Conservation (phyloP, 2,888 invertebrate species). For the Myathropa florea region DNA sequence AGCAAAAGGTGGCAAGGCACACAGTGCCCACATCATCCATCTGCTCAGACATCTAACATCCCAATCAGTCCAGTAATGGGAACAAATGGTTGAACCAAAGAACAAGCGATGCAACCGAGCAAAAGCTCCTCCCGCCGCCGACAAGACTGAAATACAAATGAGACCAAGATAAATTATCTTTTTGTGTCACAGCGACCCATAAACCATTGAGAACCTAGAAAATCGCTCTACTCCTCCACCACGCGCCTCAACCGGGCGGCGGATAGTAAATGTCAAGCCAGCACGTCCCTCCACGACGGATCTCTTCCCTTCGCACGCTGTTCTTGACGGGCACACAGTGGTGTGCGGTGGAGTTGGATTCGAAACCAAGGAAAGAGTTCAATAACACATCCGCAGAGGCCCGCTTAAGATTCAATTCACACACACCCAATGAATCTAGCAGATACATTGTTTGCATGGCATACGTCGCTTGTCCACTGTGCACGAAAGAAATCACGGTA, state of each 20-base stretch:
- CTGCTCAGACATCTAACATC: not conserved
- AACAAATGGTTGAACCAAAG: not conserved
- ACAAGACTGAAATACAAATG: slow-evolving; percentile 58
- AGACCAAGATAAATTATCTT: slow-evolving; percentile 56
- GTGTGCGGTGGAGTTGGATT: not conserved
- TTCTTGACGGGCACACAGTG: too few species aligned
- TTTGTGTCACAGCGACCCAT: slow-evolving; percentile 61
- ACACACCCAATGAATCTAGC: not conserved
- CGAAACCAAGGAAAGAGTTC: slow-evolving; percentile 9
- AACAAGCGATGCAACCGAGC: not conserved
- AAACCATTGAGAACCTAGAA: slow-evolving; percentile 47
- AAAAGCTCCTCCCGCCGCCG: not conserved
- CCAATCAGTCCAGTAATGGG: not conserved
- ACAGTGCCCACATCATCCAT: not conserved
- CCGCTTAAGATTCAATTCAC: not conserved
- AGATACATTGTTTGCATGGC: not conserved
- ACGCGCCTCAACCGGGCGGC: not conserved
- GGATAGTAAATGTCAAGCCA: not conserved
- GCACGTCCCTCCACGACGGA: not conserved
- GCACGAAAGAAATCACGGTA: not conserved
- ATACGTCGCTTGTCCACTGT: not conserved
- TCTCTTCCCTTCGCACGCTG: too few species aligned
- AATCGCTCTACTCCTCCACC: slow-evolving; percentile 13
- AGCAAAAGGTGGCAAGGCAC: not conserved
- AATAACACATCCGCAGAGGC: slow-evolving; percentile 16